phyloP scores from a whole-genome alignment of 1,140 invertebrate genomes.

The Drosophila virilis region DNA sequence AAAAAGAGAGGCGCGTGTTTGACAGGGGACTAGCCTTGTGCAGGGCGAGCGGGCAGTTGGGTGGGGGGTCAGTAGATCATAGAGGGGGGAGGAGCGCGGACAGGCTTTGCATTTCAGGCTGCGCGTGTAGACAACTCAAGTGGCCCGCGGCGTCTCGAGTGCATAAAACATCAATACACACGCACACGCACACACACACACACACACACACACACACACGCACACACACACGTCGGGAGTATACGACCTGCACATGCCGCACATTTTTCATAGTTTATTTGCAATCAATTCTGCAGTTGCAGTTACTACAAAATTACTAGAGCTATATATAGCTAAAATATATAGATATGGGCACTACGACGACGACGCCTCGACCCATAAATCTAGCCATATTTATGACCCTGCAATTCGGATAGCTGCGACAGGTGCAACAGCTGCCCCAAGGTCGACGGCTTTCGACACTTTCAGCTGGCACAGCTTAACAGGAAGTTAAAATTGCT shows the following conservation, averaged over 20 bases:
- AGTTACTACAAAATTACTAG: conserved; percentile 20
- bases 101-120: conserved; percentile 43
- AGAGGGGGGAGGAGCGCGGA: neutral
- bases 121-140: conserved; percentile 73
- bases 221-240: neutral
- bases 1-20: conserved; percentile 60
- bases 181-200: too few relatives aligned
- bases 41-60: neutral
- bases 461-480: too few relatives aligned
- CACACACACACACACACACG: conserved; percentile 6
- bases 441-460: too few relatives aligned
- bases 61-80: neutral
- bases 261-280: conserved; percentile 46
- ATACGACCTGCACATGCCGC: conserved; percentile 33
- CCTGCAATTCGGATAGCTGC: too few relatives aligned
- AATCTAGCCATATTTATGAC: too few relatives aligned
- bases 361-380: too few relatives aligned
- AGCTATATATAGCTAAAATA: neutral
- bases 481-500: too few relatives aligned
- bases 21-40: neutral
- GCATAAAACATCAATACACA: conserved; percentile 50
- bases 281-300: conserved; percentile 38
- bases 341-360: too few relatives aligned
- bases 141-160: conserved; percentile 65
- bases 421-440: too few relatives aligned